Conservation (phyloP, 2,113 vertebrate species). For the Cinclus cinclus region DNA sequence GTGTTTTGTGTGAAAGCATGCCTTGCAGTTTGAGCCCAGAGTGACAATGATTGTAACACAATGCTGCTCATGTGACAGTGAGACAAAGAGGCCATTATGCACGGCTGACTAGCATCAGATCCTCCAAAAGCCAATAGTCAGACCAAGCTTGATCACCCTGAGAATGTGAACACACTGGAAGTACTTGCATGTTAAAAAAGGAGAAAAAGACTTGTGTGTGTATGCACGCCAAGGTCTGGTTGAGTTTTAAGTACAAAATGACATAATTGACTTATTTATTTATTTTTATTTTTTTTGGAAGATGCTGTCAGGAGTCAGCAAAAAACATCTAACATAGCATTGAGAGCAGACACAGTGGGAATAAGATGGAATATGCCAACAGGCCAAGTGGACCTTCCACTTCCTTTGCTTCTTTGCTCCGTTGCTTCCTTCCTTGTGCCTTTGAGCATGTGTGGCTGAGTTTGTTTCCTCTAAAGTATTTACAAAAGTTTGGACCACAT, state of each 20-base stretch:
- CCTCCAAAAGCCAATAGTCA: constrained; percentile 52
- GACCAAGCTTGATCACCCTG: constrained; percentile 47
- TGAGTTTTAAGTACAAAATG: neutral
- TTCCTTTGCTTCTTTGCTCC: neutral
- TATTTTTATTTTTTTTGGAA: neutral
- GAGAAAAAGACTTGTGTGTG: neutral
- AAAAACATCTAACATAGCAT: neutral
- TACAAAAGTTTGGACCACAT: neutral
- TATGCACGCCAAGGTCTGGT: neutral
- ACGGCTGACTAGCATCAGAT: constrained; percentile 63
- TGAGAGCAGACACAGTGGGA: neutral
- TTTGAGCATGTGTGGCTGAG: neutral
- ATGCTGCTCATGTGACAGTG: constrained; percentile 78
- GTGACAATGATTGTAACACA: constrained; percentile 76
- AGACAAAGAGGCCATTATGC: constrained; percentile 78
- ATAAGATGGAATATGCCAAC: neutral
- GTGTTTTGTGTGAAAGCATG: constrained; percentile 68
- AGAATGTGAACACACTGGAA: constrained; percentile 59
- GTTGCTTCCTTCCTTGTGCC: neutral
- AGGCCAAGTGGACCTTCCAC: neutral
- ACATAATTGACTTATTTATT: neutral
- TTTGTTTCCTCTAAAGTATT: neutral
- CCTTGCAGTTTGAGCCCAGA: constrained; percentile 65
- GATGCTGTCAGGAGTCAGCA: neutral
- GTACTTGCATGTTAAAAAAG: constrained; percentile 4